Percentiles rank a stretch among this genome's conserved stretches.
Conservation (phyloP, 2,888 invertebrate genomes). For the Parnassius glacialis region DNA sequence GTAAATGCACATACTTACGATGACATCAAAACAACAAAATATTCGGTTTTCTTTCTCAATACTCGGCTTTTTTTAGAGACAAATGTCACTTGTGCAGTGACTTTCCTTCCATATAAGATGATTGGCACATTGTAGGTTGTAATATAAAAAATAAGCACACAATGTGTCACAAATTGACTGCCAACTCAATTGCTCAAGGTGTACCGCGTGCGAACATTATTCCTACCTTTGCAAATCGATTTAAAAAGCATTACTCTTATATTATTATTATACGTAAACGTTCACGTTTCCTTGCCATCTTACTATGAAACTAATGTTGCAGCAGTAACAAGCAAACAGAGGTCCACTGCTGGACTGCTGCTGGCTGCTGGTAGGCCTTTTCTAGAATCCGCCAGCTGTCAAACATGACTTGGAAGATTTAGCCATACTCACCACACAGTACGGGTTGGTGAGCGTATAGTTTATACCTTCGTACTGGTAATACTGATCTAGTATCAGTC, state of each 20-base stretch:
- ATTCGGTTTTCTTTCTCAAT: neutral
- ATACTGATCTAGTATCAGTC: too few species aligned
- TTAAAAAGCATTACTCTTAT: neutral
- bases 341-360: too few species aligned
- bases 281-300: too few species aligned
- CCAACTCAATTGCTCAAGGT: slow-evolving; percentile 15
- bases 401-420: too few species aligned
- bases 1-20: neutral
- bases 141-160: slow-evolving; percentile 5
- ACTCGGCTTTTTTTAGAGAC: neutral
- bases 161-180: slow-evolving; percentile 6
- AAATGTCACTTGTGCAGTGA: neutral
- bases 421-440: too few species aligned
- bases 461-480: too few species aligned
- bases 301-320: too few species aligned
- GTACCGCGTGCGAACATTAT: slow-evolving; percentile 11
- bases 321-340: too few species aligned
- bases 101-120: slow-evolving; percentile 3
- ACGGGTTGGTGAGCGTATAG: too few species aligned
- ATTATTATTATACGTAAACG: neutral
- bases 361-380: too few species aligned
- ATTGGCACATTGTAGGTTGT: neutral
- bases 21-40: neutral
- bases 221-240: slow-evolving; percentile 17
- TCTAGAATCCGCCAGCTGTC: too few species aligned